Conservation (phyloP, 2,797 vertebrate species). For the Antrozous pallidus region DNA sequence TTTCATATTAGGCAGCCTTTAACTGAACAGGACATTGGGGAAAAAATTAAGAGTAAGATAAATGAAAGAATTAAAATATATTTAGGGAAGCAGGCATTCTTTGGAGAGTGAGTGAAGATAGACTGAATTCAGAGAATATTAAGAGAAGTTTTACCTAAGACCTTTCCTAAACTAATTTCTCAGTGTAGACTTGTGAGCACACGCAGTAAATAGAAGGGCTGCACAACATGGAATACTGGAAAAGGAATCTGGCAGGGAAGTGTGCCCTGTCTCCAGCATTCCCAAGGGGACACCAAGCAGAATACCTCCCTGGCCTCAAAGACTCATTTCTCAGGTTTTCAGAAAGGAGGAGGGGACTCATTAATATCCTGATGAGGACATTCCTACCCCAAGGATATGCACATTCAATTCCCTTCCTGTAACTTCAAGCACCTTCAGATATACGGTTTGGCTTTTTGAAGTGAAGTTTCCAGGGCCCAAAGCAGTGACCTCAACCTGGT, state of each 20-base stretch:
- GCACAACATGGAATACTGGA: neutral
- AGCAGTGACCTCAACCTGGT: conserved; percentile 3
- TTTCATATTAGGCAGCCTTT: neutral
- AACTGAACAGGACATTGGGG: neutral
- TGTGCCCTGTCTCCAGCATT: neutral
- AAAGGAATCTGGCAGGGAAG: neutral
- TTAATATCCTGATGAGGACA: neutral
- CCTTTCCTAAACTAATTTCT: neutral
- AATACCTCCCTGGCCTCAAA: neutral
- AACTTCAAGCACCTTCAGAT: neutral
- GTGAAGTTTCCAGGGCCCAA: neutral
- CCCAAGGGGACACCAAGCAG: neutral
- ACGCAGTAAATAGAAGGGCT: neutral
- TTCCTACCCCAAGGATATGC: neutral
- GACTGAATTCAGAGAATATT: neutral
- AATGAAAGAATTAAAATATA: neutral
- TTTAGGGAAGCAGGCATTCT: neutral
- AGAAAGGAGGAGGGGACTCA: neutral
- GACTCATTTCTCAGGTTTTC: neutral
- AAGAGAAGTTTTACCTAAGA: neutral
- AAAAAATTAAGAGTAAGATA: neutral
- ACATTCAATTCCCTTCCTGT: neutral
- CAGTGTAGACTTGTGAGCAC: neutral
- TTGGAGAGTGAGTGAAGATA: neutral
- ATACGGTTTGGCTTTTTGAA: neutral